These are phyloP conservation scores for Hoplostethus mediterraneus DNA, from an alignment of 2,797 vertebrate genomes.

Conservation along the genomic window DNA sequence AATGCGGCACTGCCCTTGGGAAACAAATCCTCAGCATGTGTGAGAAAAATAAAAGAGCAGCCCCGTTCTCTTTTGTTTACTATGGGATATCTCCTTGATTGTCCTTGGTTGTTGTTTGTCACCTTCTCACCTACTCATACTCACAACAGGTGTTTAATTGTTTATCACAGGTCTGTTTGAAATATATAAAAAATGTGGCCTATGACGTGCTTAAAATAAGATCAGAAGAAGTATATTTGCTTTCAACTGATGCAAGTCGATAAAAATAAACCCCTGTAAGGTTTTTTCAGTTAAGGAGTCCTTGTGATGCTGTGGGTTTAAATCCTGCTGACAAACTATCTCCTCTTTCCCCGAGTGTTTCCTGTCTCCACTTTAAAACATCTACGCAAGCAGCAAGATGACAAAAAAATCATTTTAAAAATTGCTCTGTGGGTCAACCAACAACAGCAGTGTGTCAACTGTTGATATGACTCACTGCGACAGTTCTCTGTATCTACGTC, in stretches of 20 bases:
- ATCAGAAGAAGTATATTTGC: not conserved
- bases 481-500: conserved; percentile 8
- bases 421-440: conserved; percentile 29
- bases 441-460: conserved; percentile 17
- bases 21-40: not conserved
- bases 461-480: not conserved
- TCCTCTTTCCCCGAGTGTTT: not conserved
- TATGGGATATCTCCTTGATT: not conserved
- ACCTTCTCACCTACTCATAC: no score
- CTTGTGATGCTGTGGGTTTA: not conserved
- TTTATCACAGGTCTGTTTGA: not conserved
- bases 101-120: no score
- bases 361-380: not conserved
- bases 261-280: not conserved
- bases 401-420: not conserved
- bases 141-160: not conserved
- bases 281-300: not conserved
- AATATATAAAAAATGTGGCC: not conserved
- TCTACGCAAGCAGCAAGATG: conserved; percentile 15
- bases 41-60: not conserved
- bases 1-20: not conserved
- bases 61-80: not conserved
- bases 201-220: not conserved
- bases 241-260: not conserved
- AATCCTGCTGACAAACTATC: not conserved